Base-by-base conservation (phyloP, 2,113 vertebrate genomes). In the Pseudorasbora parva region DNA sequence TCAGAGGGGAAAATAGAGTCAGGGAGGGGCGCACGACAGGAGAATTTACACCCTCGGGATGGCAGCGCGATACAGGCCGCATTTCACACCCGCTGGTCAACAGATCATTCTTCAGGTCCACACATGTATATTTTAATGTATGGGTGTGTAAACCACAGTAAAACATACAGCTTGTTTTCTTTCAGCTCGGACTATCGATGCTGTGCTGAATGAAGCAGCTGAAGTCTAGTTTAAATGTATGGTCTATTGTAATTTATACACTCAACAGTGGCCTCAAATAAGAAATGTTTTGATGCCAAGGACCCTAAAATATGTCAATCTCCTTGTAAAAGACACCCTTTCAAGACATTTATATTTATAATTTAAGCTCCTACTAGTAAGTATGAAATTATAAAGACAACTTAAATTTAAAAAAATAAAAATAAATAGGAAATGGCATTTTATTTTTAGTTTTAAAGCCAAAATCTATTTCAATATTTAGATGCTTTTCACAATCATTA, bases 1-100 rank as follows among this genome's bases (percentile, higher is more conserved):
- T 77, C 82, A 56, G 59, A 76, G 33, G 72, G 60, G 60, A 47
- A 68, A 84, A 77, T 64, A 83, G 45, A 37, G 59, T 54, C 30
- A 77, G 47, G 74, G 82, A 84, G 82, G 60, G 25, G 59, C 6
- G n/a, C 59, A 62, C 43, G 17, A 25, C 72, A 60, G 66, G 27
- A 64, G 57, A 51, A 51, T 68, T 57, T 69, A 64, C 82, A 84
- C 49, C 47, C 73, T 41, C 59, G 12, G 21, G 62, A 27, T 27
- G 57, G 43, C 27, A 43, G 21, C 8, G 25, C 7, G 56, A 43
- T 51, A 71, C 71, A 62, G 27, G 47, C 60, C 71, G 10, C 57
- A 43, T 64, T 49, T 79, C 57, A 79, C 59, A 6, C 57, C 57
- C 41, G 23, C 77, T 79, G 41, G 77, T 19, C 41, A 12, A 59